Conservation (phyloP, 1,140 invertebrate genomes). For the Drosophila suzukii region DNA sequence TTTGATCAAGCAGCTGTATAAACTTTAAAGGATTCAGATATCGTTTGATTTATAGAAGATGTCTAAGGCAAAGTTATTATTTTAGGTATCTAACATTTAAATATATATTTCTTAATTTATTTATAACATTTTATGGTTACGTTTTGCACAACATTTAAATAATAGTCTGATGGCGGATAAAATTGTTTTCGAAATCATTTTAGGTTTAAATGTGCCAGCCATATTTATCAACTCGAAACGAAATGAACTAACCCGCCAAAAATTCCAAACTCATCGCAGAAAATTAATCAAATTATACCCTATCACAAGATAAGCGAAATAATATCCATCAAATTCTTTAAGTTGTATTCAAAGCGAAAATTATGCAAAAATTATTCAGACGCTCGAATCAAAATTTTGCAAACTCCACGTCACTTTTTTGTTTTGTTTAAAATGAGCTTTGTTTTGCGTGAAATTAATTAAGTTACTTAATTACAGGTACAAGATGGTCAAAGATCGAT, state of each 20-base stretch:
- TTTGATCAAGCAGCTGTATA: slow-evolving; percentile 6
- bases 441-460: slow-evolving; percentile 64
- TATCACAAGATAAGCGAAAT: slow-evolving; percentile 49
- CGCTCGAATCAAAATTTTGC: slow-evolving; percentile 39
- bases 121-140: not conserved
- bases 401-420: slow-evolving; percentile 26
- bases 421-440: slow-evolving; percentile 24
- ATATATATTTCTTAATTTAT: not conserved
- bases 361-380: slow-evolving; percentile 71
- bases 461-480: slow-evolving; percentile 76
- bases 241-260: slow-evolving; percentile 23
- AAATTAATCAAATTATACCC: slow-evolving; percentile 64
- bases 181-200: slow-evolving; percentile 13
- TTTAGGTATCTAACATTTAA: not conserved
- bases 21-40: not conserved
- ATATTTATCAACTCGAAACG: not conserved
- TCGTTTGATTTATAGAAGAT: not conserved
- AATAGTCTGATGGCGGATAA: not conserved
- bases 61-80: not conserved
- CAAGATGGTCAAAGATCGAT: slow-evolving; percentile 32
- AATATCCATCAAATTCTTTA: slow-evolving; percentile 61
- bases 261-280: slow-evolving; percentile 24
- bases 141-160: not conserved
- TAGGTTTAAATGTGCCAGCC: slow-evolving; percentile 6
- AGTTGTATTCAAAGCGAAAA: slow-evolving; percentile 47